Percentiles rank a stretch among this genome's conserved stretches.
Conservation (phyloP, 92 coral and sea anemone species). For the Porites divaricata region DNA sequence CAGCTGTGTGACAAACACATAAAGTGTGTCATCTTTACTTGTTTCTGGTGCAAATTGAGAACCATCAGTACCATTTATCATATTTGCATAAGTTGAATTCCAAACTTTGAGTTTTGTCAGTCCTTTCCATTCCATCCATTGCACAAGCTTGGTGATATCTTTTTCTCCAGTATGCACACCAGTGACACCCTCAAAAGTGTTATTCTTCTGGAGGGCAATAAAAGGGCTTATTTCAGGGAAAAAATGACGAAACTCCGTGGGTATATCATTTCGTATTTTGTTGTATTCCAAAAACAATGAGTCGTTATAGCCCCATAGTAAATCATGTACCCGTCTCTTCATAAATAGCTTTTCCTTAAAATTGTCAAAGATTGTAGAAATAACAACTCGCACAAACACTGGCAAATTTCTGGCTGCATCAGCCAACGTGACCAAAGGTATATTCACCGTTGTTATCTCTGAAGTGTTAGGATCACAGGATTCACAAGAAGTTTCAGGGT, state of each 20-base stretch:
- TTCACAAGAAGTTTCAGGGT: conserved; percentile 75
- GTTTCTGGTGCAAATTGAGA: conserved; percentile 81
- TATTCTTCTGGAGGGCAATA: conserved; percentile 85
- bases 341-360: conserved; percentile 66
- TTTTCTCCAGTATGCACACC: conserved; percentile 77
- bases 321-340: conserved; percentile 75
- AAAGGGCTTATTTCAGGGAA: conserved; percentile 68
- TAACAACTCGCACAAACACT: conserved; percentile 20
- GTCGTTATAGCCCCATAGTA: conserved; percentile 91
- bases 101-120: conserved; percentile 61
- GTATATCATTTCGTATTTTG: conserved; percentile 37
- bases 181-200: conserved; percentile 73
- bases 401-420: conserved; percentile 54
- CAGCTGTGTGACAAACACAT: conserved; percentile 84
- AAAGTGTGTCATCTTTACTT: conserved; percentile 66
- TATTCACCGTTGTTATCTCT: conserved; percentile 74
- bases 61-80: conserved; percentile 98
- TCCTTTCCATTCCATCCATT: conserved; percentile 81
- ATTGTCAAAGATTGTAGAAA: conserved; percentile 34
- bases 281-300: conserved; percentile 72
- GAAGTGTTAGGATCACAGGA: conserved; percentile 65
- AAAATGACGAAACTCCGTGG: background rate
- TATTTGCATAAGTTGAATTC: conserved; percentile 80
- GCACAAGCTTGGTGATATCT: conserved; percentile 60
- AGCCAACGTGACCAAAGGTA: conserved; percentile 80